Conservation (phyloP, 2,888 invertebrate species). For the Drosophila mercatorum region DNA sequence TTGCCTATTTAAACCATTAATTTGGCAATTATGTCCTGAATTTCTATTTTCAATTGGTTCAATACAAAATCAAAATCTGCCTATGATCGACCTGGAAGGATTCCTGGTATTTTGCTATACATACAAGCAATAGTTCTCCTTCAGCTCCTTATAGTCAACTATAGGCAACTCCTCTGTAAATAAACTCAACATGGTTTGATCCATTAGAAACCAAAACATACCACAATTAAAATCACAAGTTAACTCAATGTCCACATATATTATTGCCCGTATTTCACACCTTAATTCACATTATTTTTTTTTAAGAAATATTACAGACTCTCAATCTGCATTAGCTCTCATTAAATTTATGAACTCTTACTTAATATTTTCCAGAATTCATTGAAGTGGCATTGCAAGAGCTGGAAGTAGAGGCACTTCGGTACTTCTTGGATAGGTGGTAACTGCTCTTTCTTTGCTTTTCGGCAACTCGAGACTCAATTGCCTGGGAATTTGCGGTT, state of each 20-base stretch:
- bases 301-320: neutral
- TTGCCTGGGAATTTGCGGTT: constrained; percentile 72
- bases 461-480: constrained; percentile 41
- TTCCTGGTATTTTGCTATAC: neutral
- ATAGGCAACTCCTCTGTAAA: too few relatives aligned
- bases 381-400: constrained; percentile 30
- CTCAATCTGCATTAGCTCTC: neutral
- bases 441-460: constrained; percentile 45
- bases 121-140: neutral
- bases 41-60: too few relatives aligned
- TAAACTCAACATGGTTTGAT: too few relatives aligned
- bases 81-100: too few relatives aligned
- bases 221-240: neutral
- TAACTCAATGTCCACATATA: neutral
- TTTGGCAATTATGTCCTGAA: too few relatives aligned
- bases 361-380: neutral
- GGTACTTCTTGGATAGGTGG: neutral
- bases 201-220: too few relatives aligned
- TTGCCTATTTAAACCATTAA: too few relatives aligned
- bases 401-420: constrained; percentile 8
- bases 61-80: too few relatives aligned
- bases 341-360: constrained; percentile 28
- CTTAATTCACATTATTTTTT: neutral
- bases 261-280: neutral
- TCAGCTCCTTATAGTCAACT: too few relatives aligned